Base-by-base conservation (phyloP, 1,140 invertebrate species). In the Neodiprion lecontei region DNA sequence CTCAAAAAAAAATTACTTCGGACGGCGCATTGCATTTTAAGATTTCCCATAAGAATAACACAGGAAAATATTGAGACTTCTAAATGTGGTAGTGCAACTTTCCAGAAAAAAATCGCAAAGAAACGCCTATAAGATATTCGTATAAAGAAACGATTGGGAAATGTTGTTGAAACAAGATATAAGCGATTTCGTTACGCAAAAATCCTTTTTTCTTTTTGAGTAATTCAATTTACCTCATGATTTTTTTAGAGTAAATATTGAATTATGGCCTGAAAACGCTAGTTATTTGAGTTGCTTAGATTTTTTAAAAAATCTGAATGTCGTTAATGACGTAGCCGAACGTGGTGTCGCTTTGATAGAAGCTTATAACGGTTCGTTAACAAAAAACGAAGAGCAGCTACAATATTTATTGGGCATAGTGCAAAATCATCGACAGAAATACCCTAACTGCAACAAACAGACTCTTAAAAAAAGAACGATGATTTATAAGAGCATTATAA, bases 181-280 rank as follows among this genome's bases (percentile, higher is more conserved):
- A 21, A 21, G 17, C 17, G 78, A 85, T 68, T 68, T n/a, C n/a
- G 21, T 70, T 28, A 40, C 69, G 1, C 21, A 70, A 70, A n/a
- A 70, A 70, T 70, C 69, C 7, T 7, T 70, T 48, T 70, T 70
- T 47, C 69, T 47, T 70, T 70, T 70, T 28, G 11, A 70, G 28
- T 28, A 70, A 70, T 70, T 70, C 69, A 28, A 28, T 70, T 70
- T 70, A 47, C 28, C 69, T 40, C 28, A 48, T 47, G 69, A 70
- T 70, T 70, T 70, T 70, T 28, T 70, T 11, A 28, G 7, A 70
- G 7, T 47, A 70, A 28, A 70, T 47, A 70, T 70, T 70, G 23
- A 9, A 1, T 70, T 70, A 10, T 47, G 69, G 69, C 69, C 69
- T 28, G 23, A 40, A 70, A 70, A 70, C 50, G 23, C 69, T 9